Conservation (phyloP, 2,797 vertebrate species). For the Lacerta bilineata region DNA sequence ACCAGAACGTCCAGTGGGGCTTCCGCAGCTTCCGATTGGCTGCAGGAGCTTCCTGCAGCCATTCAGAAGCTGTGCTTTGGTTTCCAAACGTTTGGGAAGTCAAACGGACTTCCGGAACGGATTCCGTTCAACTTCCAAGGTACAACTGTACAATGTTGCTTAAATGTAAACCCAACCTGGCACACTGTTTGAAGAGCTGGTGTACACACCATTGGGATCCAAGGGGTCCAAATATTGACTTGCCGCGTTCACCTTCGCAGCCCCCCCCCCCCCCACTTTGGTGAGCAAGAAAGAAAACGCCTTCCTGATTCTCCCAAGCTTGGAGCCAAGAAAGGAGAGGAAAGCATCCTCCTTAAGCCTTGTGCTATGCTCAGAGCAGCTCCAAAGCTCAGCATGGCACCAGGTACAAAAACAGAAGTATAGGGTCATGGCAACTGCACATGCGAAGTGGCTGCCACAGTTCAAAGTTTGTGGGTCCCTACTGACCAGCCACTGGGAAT, state of each 20-base stretch:
- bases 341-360: background rate
- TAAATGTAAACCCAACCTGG: no score
- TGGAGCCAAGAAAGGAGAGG: background rate
- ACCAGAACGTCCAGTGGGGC: fast-evolving
- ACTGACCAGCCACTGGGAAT: no score
- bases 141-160: no score
- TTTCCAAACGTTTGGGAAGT: no score
- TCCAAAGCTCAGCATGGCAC: background rate
- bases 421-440: background rate
- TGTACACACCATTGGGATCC: background rate
- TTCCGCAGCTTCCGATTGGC: no score
- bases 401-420: background rate
- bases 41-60: no score
- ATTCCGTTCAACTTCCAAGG: no score
- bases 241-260: no score
- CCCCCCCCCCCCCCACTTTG: background rate
- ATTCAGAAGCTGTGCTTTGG: no score
- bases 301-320: background rate
- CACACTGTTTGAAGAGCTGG: background rate
- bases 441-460: background rate
- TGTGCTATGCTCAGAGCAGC: background rate
- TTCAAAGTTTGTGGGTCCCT: no score
- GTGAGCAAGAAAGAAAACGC: background rate
- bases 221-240: background rate
- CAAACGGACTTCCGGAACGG: no score